Evolutionary conservation across 2,888 invertebrate species (phyloP).

Genomic region (Drosophila niveifrons): DNA sequence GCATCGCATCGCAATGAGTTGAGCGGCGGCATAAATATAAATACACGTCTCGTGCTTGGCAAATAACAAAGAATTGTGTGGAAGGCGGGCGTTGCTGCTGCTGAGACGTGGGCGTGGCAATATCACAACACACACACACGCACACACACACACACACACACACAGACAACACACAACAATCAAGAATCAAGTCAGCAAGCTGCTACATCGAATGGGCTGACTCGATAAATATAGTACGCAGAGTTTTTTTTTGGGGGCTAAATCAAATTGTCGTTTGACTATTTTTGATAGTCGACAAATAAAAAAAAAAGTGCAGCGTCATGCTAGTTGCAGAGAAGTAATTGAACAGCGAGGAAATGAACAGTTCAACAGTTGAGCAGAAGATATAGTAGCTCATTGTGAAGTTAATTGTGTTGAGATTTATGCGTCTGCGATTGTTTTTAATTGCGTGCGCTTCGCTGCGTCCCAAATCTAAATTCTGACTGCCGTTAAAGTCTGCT

Average conservation of each 20-base stretch:
- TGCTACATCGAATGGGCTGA: constrained; percentile 48
- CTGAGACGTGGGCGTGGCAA: constrained; percentile 21
- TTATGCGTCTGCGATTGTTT: constrained; percentile 45
- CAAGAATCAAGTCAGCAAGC: constrained; percentile 2
- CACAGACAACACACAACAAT: background rate
- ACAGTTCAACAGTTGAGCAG: no score
- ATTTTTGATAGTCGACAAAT: no score
- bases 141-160: no score
- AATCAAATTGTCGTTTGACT: constrained; percentile 2
- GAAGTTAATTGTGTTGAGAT: constrained; percentile 44
- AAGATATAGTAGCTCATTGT: constrained; percentile 4
- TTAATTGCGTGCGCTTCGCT: constrained; percentile 31
- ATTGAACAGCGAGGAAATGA: no score
- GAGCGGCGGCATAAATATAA: constrained; percentile 34
- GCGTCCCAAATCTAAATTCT: constrained; percentile 12
- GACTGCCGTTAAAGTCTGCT: background rate
- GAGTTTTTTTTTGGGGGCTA: background rate
- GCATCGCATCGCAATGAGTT: constrained; percentile 39
- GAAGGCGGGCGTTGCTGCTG: background rate
- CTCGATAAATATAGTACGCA: constrained; percentile 27
- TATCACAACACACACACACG: constrained; percentile 7
- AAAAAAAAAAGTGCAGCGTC: no score
- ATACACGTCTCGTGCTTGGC: background rate
- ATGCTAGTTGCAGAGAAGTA: no score
- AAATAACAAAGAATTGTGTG: constrained; percentile 8